phyloP scores from a whole-genome alignment of 1,140 invertebrate species.

The Melanaphis sacchari region DNA sequence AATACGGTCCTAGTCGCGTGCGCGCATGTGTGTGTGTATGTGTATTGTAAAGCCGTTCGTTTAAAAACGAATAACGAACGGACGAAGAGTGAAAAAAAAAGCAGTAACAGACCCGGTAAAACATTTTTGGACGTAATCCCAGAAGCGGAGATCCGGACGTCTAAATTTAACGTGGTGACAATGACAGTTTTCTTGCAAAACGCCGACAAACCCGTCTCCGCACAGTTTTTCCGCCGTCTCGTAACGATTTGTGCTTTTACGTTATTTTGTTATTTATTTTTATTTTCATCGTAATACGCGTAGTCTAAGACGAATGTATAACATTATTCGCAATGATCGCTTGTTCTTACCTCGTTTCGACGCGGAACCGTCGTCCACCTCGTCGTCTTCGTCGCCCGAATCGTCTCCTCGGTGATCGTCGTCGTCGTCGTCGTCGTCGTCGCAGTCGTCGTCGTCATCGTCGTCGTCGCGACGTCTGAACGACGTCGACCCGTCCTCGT shows the following conservation, averaged over 20 bases:
- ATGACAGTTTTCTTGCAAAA: slow-evolving; percentile 52
- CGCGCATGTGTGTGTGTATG: no score
- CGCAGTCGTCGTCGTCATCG: neutral
- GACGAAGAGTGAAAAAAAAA: neutral
- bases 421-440: neutral
- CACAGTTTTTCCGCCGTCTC: neutral
- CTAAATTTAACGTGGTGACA: slow-evolving; percentile 54
- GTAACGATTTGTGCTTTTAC: neutral
- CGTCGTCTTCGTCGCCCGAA: slow-evolving; percentile 35
- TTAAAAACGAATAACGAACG: slow-evolving; percentile 22
- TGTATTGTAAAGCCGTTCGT: neutral
- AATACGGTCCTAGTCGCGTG: neutral
- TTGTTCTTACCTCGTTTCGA: slow-evolving; percentile 43
- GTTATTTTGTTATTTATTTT: slow-evolving; percentile 23
- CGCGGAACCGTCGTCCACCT: slow-evolving; percentile 28
- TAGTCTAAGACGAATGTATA: neutral
- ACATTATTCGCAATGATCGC: neutral
- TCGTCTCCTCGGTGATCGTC: neutral
- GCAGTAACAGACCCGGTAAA: slow-evolving; percentile 8
- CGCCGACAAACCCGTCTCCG: slow-evolving; percentile 20
- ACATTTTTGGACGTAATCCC: slow-evolving; percentile 50
- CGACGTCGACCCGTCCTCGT: slow-evolving; percentile 6
- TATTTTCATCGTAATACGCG: neutral
- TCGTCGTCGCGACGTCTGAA: neutral
- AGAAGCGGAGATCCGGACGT: slow-evolving; percentile 36